Percentiles rank a stretch among this genome's conserved stretches.
phyloP scores from a whole-genome alignment of 1,140 invertebrate genomes.

The Zaprionus africanus region DNA sequence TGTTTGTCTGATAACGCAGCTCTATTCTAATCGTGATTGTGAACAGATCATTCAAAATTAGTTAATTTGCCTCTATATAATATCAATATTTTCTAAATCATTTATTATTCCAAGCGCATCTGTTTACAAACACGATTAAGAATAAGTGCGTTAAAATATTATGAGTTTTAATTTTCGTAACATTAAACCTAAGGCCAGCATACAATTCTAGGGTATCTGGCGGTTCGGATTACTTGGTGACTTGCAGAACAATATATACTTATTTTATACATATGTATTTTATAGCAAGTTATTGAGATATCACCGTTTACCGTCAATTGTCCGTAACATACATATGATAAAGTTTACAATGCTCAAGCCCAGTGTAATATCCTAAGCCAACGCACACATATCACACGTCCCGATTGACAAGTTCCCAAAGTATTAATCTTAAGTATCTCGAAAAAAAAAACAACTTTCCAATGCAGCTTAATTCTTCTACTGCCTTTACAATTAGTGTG shows the following conservation, averaged over 20 bases:
- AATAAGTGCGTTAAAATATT: background rate
- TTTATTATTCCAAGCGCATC: background rate
- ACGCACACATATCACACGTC: slow-evolving; percentile 70
- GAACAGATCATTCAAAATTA: slow-evolving; percentile 17
- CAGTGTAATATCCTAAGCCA: slow-evolving; percentile 69
- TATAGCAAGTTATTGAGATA: background rate
- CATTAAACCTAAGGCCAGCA: slow-evolving; percentile 19
- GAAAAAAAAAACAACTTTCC: slow-evolving; percentile 45
- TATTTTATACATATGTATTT: background rate
- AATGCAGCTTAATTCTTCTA: slow-evolving; percentile 57
- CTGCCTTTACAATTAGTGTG: slow-evolving; percentile 38
- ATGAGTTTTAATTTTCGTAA: slow-evolving; percentile 16
- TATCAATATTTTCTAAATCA: background rate
- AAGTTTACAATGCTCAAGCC: slow-evolving; percentile 52
- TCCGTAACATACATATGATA: slow-evolving; percentile 11
- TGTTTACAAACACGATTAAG: slow-evolving; percentile 9
- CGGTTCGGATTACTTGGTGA: no score
- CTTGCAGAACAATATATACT: background rate
- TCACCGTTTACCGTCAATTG: background rate
- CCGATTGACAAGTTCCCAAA: slow-evolving; percentile 70
- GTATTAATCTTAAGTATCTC: slow-evolving; percentile 70
- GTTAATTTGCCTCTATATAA: slow-evolving; percentile 7
- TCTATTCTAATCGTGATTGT: slow-evolving; percentile 9
- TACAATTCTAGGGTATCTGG: slow-evolving; percentile 1
- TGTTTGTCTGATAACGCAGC: slow-evolving; percentile 66